These are phyloP conservation scores for Botia almorhae DNA, from an alignment of 2,797 vertebrate genomes.

Conservation along the genomic window DNA sequence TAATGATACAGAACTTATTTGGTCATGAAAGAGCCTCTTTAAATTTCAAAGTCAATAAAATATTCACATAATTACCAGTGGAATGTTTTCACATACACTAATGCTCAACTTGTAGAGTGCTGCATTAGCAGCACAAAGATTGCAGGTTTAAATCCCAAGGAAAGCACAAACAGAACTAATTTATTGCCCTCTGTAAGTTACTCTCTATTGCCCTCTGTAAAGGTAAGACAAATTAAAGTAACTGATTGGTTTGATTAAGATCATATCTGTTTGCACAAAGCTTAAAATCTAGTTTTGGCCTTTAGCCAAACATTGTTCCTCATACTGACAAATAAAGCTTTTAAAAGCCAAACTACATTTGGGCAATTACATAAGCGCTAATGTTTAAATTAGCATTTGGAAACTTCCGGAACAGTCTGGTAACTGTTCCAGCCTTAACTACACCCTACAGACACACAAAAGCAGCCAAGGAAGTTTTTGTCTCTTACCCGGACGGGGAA, in stretches of 20 bases:
- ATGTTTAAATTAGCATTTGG: neutral
- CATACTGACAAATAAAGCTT: constrained; percentile 50
- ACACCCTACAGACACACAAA: constrained; percentile 31
- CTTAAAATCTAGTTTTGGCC: neutral
- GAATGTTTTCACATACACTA: neutral
- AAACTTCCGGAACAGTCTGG: neutral
- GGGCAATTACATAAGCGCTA: neutral
- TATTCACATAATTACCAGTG: neutral
- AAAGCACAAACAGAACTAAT: too few relatives aligned
- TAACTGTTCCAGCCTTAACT: neutral
- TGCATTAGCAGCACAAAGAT: too few relatives aligned
- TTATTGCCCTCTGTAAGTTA: too few relatives aligned
- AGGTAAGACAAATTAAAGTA: too few relatives aligned
- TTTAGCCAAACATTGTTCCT: constrained; percentile 14
- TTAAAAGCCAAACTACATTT: constrained; percentile 41
- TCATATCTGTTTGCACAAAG: neutral
- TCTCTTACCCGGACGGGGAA: constrained; percentile 85
- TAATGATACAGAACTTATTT: neutral
- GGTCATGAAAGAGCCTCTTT: constrained; percentile 3
- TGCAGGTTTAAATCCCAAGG: too few relatives aligned
- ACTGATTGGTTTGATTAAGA: neutral
- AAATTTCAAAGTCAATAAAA: neutral
- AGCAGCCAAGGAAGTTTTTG: neutral
- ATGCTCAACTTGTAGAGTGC: neutral
- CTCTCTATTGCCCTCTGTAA: too few relatives aligned